Conservation (phyloP, 2,113 vertebrate genomes). For the Anguilla rostrata region DNA sequence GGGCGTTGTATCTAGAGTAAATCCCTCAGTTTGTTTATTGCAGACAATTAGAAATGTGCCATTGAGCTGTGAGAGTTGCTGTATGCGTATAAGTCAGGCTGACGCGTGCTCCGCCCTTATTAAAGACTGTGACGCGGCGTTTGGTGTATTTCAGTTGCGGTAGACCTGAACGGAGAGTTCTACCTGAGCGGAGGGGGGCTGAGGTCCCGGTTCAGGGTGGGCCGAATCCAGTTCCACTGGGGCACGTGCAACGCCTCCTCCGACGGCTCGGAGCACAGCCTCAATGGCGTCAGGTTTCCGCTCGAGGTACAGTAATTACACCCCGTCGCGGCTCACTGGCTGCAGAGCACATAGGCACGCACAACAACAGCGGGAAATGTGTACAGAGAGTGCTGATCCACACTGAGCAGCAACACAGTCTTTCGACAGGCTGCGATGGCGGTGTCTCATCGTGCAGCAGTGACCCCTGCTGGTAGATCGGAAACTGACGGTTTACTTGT, state of each 20-base stretch:
- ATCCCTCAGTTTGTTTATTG: not conserved
- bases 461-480: no score
- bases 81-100: not conserved
- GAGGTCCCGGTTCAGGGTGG: constrained; percentile 82
- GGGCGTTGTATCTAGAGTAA: not conserved
- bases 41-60: not conserved
- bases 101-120: constrained; percentile 27
- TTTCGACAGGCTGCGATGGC: no score
- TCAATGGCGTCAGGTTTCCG: constrained; percentile 89
- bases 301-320: constrained; percentile 79
- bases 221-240: constrained; percentile 93
- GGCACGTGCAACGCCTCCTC: constrained; percentile 90
- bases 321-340: no score
- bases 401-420: not conserved
- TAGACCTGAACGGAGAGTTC: constrained; percentile 87
- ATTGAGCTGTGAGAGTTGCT: not conserved
- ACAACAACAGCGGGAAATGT: not conserved
- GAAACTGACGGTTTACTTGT: no score
- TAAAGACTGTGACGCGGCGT: not conserved
- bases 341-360: not conserved
- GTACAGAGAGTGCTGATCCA: not conserved
- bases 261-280: constrained; percentile 91
- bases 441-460: no score
- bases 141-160: constrained; percentile 74
- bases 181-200: constrained; percentile 85